Evolutionary conservation across 2,797 vertebrate species (phyloP).

Genomic region (Siniperca obscura): DNA sequence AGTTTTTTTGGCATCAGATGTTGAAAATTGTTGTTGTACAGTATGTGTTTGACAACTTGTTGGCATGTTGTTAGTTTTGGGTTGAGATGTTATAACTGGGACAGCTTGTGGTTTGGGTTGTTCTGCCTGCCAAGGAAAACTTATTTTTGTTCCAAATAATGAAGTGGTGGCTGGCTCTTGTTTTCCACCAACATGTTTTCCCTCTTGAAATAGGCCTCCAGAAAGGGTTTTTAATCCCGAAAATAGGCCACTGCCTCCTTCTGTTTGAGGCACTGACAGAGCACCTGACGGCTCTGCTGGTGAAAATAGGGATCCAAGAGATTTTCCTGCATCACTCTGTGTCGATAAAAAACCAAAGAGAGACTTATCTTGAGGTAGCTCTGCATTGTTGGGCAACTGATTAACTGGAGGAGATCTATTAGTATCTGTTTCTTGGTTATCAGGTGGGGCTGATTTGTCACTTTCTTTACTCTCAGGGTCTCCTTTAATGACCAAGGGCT

Average conservation of each 20-base stretch:
- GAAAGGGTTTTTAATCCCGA: conserved; percentile 92
- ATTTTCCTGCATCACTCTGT: conserved; percentile 83
- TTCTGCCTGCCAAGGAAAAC: conserved; percentile 87
- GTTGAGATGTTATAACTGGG: conserved; percentile 76
- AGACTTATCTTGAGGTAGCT: conserved; percentile 75
- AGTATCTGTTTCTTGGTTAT: conserved; percentile 18
- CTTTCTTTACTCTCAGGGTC: conserved; percentile 61
- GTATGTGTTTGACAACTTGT: conserved; percentile 60
- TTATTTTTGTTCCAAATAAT: conserved; percentile 89
- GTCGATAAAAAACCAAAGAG: conserved; percentile 87
- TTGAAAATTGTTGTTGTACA: conserved; percentile 67
- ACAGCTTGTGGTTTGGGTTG: conserved; percentile 72
- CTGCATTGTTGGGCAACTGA: conserved; percentile 61
- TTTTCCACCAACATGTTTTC: conserved; percentile 76
- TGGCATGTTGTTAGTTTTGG: conserved; percentile 72
- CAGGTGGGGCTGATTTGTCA: conserved; percentile 61
- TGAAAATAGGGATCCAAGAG: conserved; percentile 91
- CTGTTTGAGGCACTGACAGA: conserved; percentile 77
- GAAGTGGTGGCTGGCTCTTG: conserved; percentile 77
- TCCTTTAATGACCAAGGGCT: conserved; percentile 66
- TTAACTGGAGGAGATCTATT: conserved; percentile 34
- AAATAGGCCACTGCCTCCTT: conserved; percentile 83
- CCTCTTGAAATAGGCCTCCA: conserved; percentile 89
- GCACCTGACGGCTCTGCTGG: conserved; percentile 74
- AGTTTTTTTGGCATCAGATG: conserved; percentile 64